Evolutionary conservation across 2,797 vertebrate species (phyloP).

Genomic region (Gobionotothen gibberifrons): DNA sequence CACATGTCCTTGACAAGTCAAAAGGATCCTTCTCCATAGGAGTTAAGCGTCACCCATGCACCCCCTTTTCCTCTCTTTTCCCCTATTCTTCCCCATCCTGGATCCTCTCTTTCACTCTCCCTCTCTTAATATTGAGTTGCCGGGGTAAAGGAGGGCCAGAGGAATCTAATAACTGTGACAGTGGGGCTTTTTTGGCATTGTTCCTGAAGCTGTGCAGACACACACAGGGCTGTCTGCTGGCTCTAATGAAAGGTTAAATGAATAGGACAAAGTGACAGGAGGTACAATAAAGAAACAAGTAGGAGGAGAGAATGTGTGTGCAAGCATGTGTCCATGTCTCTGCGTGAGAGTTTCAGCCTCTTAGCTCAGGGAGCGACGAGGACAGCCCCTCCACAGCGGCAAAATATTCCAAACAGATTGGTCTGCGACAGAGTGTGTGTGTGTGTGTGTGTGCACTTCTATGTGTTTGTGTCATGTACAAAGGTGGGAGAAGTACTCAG

Average conservation of each 20-base stretch:
- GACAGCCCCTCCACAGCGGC: constrained; percentile 88
- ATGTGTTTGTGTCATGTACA: constrained; percentile 84
- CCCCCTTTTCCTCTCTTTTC: constrained; percentile 46
- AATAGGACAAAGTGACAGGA: constrained; percentile 98
- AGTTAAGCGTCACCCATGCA: constrained; percentile 60
- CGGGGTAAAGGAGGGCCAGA: constrained; percentile 89
- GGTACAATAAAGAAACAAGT: constrained; percentile 92
- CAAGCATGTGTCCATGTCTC: constrained; percentile 57
- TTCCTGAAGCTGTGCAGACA: constrained; percentile 84
- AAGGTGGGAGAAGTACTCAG: too few species aligned
- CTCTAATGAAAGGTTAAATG: constrained; percentile 99
- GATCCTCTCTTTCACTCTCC: constrained; percentile 81
- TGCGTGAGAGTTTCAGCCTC: constrained; percentile 76
- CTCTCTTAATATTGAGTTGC: constrained; percentile 93
- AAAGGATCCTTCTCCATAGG: constrained; percentile 84
- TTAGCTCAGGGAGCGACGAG: constrained; percentile 89
- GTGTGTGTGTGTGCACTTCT: constrained; percentile 76
- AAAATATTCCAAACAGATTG: constrained; percentile 95
- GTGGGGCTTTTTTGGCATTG: constrained; percentile 94
- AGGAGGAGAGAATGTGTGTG: constrained; percentile 67
- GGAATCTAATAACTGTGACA: constrained; percentile 99
- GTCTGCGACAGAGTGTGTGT: constrained; percentile 85
- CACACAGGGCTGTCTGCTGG: constrained; percentile 91
- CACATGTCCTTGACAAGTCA: constrained; percentile 94
- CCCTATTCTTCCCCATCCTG: constrained; percentile 35